Evolutionary conservation across 1,140 invertebrate species (phyloP), one percentile per base, ranked within the genome.

Genomic region (Palaemon carinicauda): DNA sequence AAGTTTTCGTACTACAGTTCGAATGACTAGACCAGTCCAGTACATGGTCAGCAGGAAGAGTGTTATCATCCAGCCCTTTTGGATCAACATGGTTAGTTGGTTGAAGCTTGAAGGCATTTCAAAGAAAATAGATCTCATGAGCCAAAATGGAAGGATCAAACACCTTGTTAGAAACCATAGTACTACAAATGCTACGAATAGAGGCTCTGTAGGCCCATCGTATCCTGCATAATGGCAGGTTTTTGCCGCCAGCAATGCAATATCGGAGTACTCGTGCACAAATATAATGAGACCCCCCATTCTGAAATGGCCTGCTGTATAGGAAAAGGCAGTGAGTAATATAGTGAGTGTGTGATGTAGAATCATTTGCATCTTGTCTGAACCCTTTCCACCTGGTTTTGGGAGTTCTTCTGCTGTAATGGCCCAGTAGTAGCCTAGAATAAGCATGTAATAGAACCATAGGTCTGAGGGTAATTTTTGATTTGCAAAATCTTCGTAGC

Each of bases 241-340:
- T 93, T 99, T 99, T 10, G 96, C 96, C 50, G 94, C 95, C n/a
- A 69, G 7, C 3, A 69, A 21, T 14, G 65, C 65, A 91, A 98
- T 97, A 92, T 99, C 98, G 31, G 96, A 96, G 90, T 95, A 95
- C 92, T 99, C 98, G 91, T 99, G 98, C 10, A 97, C 93, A 69
- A 98, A 91, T n/a, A 99, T 92, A 29, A 99, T 96, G 33, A 99
- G 92, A 0, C 96, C 96, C 3, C 98, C 98, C 56, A 99, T 95
- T 51, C 98, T 94, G 86, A 96, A 95, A 89, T 99, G 93, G 92
- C 99, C 99, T 90, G 96, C 96, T 3, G 97, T 94, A 96, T 97
- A 99, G 27, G 97, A 98, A 90, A 99, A 95, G 69, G 93, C 95
- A 92, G 87, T 54, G 31, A 88, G 82, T 15, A 75, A 51, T 51